Conservation (phyloP, 2,797 vertebrate genomes). For the Semaprochilodus insignis region DNA sequence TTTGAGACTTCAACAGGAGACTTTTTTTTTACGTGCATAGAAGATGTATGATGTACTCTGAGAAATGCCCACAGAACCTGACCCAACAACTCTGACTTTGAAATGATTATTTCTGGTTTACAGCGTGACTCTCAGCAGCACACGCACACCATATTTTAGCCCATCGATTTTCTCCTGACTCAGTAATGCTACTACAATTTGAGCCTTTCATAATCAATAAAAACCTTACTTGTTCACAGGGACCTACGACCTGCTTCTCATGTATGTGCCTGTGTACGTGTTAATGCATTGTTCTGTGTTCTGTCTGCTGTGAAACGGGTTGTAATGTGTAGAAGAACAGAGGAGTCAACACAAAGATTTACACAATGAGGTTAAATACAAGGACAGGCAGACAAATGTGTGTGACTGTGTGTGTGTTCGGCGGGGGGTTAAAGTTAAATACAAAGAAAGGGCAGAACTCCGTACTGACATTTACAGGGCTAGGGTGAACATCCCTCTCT, state of each 20-base stretch:
- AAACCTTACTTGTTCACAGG: neutral
- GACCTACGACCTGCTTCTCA: neutral
- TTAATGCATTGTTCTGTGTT: constrained; percentile 3
- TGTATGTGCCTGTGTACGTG: neutral
- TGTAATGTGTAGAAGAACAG: neutral
- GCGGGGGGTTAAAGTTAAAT: constrained; percentile 70
- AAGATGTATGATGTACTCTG: no score
- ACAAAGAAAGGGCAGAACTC: constrained; percentile 75
- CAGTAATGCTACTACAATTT: no score
- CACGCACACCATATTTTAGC: no score
- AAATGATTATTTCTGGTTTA: no score
- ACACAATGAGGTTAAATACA: constrained; percentile 64
- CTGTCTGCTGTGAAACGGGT: constrained; percentile 5
- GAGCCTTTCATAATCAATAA: no score
- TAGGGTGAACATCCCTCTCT: constrained; percentile 56
- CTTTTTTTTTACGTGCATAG: no score
- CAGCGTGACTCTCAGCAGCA: no score
- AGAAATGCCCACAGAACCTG: no score
- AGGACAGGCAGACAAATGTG: constrained; percentile 20
- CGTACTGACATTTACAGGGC: constrained; percentile 80
- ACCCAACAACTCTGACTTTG: no score
- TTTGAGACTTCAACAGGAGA: no score
- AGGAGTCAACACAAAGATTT: constrained; percentile 65
- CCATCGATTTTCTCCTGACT: no score
- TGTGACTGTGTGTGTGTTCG: constrained; percentile 37